phyloP scores from a whole-genome alignment of 2,888 invertebrate species.

The Isotomurus palustris region DNA sequence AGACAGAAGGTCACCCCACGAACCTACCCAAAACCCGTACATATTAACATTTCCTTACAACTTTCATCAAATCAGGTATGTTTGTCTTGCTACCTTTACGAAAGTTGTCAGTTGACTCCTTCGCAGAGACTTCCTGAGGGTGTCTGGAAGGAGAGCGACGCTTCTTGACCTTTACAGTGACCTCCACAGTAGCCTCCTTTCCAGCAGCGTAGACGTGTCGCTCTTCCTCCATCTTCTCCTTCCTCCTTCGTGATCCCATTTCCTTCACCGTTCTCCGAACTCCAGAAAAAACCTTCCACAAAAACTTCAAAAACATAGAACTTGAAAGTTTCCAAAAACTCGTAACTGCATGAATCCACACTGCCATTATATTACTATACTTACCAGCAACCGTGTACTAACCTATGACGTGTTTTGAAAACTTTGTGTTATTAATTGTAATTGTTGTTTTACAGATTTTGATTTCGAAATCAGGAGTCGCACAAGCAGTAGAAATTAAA shows the following conservation, averaged over 20 bases:
- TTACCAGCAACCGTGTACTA: too few species aligned
- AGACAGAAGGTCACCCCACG: constrained; percentile 27
- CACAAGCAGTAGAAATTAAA: too few species aligned
- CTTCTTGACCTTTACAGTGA: constrained; percentile 30
- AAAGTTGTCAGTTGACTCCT: not conserved
- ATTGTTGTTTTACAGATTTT: too few species aligned
- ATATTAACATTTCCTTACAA: not conserved
- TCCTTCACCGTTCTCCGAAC: not conserved
- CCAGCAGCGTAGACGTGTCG: not conserved
- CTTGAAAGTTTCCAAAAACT: too few species aligned
- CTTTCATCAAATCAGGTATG: not conserved
- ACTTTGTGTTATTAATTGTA: too few species aligned
- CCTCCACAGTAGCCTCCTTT: constrained; percentile 28
- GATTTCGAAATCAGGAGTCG: too few species aligned
- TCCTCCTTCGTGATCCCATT: not conserved
- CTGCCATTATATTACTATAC: too few species aligned
- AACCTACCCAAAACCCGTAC: constrained; percentile 10
- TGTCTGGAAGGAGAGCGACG: constrained; percentile 15
- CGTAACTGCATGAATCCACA: too few species aligned
- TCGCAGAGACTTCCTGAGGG: not conserved
- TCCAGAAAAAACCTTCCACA: too few species aligned
- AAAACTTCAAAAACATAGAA: too few species aligned
- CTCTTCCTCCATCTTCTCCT: not conserved
- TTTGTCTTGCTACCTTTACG: not conserved
- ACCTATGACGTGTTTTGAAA: too few species aligned